Conservation (phyloP, 35 echinoderm and acorn worm species). For the Eucidaris tribuloides region DNA sequence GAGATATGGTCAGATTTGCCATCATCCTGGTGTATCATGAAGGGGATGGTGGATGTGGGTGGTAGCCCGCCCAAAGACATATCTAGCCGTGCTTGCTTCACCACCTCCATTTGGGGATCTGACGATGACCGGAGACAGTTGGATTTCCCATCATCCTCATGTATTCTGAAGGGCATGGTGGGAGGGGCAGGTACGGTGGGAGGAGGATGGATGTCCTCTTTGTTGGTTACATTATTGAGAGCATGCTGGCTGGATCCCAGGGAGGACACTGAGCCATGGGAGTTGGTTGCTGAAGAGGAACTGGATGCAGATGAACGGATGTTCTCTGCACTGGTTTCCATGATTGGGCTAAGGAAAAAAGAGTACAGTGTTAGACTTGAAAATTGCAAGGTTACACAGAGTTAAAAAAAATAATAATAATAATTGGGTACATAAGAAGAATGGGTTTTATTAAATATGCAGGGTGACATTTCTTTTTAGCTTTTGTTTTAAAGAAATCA, state of each 20-base stretch:
- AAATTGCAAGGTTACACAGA: too few species aligned
- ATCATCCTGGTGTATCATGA: too few species aligned
- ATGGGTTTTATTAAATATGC: too few species aligned
- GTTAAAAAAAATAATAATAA: too few species aligned
- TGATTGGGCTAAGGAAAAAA: slow-evolving; percentile 72
- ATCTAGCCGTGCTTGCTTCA: too few species aligned
- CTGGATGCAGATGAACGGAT: slow-evolving; percentile 61
- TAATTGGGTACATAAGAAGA: too few species aligned
- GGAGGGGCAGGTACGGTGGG: background rate
- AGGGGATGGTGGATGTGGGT: background rate
- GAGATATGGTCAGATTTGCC: too few species aligned
- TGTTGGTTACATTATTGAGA: background rate
- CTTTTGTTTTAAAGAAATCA: too few species aligned
- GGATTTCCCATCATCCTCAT: background rate
- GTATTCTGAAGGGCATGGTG: background rate
- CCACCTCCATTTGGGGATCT: background rate
- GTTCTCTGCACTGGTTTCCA: slow-evolving; percentile 76
- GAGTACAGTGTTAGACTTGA: too few species aligned
- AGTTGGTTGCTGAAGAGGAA: slow-evolving; percentile 27
- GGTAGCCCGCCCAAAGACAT: too few species aligned
- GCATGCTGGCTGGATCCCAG: background rate
- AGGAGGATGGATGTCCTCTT: background rate
- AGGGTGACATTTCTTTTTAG: too few species aligned
- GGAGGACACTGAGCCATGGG: background rate
- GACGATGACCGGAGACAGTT: background rate